These are phyloP conservation scores for Diaprepes abbreviatus DNA, from an alignment of 2,888 invertebrate genomes.

Conservation along the genomic window DNA sequence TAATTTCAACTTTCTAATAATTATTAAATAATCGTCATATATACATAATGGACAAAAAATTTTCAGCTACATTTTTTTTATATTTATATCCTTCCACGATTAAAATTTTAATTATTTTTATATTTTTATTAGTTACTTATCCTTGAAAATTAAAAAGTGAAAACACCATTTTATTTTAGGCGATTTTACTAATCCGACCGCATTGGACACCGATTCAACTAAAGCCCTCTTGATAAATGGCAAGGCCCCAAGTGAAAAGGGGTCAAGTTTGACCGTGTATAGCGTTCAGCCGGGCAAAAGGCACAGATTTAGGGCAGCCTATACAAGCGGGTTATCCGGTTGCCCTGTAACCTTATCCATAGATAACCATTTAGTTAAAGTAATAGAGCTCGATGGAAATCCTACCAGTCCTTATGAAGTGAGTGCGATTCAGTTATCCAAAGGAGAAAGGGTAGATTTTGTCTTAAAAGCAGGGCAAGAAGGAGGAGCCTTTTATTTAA, in stretches of 20 bases:
- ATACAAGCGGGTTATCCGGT: conserved; percentile 76
- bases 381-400: conserved; percentile 81
- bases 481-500: conserved; percentile 74
- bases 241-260: conserved; percentile 68
- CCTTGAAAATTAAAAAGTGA: too few species aligned
- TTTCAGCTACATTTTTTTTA: too few species aligned
- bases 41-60: too few species aligned
- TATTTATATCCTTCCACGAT: too few species aligned
- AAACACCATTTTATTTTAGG: conserved; percentile 44
- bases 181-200: conserved; percentile 66
- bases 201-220: conserved; percentile 67
- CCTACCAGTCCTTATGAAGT: conserved; percentile 73
- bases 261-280: conserved; percentile 64
- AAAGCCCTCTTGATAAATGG: conserved; percentile 76
- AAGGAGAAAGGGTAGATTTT: conserved; percentile 84
- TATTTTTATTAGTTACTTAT: too few species aligned
- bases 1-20: too few species aligned
- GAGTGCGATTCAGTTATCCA: conserved; percentile 72
- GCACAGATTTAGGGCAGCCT: conserved; percentile 77
- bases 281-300: conserved; percentile 72
- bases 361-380: conserved; percentile 74
- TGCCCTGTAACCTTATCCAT: conserved; percentile 79
- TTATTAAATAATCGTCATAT: too few species aligned
- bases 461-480: conserved; percentile 75
- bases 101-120: too few species aligned